Percentiles rank a stretch among this genome's conserved stretches.
These are phyloP conservation scores for Sphaerophoria rueppellii DNA, from an alignment of 2,888 invertebrate genomes.

Conservation along the genomic window DNA sequence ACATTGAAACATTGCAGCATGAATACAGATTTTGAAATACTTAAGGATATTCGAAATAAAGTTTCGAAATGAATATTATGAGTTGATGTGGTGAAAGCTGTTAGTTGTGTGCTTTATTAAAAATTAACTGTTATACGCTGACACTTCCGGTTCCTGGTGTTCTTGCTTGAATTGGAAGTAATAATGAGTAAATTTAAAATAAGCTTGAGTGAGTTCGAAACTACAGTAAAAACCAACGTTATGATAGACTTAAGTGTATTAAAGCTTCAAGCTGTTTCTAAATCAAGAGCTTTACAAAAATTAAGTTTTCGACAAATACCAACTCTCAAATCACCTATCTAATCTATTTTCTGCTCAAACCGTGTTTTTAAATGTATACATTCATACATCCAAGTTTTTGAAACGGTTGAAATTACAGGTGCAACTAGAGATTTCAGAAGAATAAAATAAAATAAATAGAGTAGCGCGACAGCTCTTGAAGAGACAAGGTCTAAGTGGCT, in stretches of 20 bases:
- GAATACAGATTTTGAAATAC: neutral
- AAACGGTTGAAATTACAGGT: too few species aligned
- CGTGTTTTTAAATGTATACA: too few species aligned
- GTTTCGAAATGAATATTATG: neutral
- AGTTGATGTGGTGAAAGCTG: conserved; percentile 3
- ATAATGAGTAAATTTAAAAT: neutral
- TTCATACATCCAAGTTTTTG: too few species aligned
- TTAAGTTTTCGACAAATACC: too few species aligned
- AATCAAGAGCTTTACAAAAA: neutral
- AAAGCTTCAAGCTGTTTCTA: neutral
- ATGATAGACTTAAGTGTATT: too few species aligned
- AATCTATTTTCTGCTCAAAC: too few species aligned
- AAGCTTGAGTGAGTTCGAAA: conserved; percentile 23
- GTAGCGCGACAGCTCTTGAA: too few species aligned
- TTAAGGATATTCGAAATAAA: neutral
- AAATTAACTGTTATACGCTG: conserved; percentile 4
- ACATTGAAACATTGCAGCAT: neutral
- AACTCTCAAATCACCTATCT: too few species aligned
- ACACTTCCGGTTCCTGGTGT: neutral
- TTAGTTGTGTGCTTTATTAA: neutral
- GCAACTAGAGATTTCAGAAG: too few species aligned
- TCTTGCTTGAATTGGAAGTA: neutral
- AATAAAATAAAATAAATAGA: too few species aligned
- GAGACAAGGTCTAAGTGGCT: too few species aligned
- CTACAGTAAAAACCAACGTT: too few species aligned